These are phyloP conservation scores for Poecilia picta DNA, from an alignment of 2,797 vertebrate species.

Conservation along the genomic window DNA sequence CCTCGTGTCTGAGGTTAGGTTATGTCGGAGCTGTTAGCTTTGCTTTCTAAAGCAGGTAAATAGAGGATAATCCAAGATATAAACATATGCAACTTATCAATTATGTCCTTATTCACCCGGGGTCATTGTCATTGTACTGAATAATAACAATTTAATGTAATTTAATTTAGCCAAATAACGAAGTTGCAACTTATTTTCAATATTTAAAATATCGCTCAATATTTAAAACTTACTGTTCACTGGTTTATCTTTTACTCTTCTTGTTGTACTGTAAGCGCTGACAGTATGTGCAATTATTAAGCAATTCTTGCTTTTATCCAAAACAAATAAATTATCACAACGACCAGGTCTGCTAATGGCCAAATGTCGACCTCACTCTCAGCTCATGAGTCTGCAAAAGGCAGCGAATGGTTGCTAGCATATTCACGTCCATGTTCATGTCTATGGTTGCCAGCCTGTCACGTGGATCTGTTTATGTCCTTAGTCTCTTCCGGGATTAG, in stretches of 20 bases:
- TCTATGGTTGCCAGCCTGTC: slow-evolving; percentile 34
- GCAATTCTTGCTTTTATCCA: background rate
- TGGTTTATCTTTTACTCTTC: background rate
- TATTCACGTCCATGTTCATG: no score
- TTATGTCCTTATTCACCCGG: background rate
- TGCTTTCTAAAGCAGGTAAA: background rate
- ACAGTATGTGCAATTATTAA: background rate
- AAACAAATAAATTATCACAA: background rate
- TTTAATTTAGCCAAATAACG: background rate
- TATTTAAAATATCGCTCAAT: slow-evolving; percentile 41
- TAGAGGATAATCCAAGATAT: background rate
- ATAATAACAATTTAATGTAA: background rate
- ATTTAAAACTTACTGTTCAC: slow-evolving; percentile 21
- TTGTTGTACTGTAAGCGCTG: background rate
- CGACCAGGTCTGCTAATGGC: rapidly evolving
- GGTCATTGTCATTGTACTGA: background rate
- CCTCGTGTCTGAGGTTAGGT: background rate
- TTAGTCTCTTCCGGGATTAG: slow-evolving; percentile 54
- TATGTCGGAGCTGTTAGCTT: background rate
- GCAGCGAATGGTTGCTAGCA: slow-evolving; percentile 13
- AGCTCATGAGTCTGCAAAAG: slow-evolving; percentile 14
- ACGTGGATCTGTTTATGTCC: slow-evolving; percentile 78
- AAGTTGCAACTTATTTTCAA: slow-evolving; percentile 1
- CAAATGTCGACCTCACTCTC: background rate
- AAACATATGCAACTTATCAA: background rate